Evolutionary conservation across 2,113 vertebrate genomes (phyloP).

Genomic region (Speoplatyrhinus poulsoni): DNA sequence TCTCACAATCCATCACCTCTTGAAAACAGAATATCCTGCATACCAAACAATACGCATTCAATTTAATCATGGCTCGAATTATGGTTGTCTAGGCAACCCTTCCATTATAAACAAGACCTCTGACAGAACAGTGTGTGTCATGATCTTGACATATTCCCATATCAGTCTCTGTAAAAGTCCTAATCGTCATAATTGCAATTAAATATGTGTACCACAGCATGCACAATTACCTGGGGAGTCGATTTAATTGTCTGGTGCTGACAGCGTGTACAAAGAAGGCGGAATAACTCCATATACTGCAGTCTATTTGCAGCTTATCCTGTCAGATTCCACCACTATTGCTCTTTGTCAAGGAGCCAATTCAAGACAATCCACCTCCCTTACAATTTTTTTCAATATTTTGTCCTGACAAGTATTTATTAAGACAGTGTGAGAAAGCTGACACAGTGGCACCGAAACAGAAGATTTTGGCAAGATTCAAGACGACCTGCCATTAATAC

Average conservation of each 20-base stretch:
- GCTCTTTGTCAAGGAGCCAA: slow-evolving; percentile 37
- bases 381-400: neutral
- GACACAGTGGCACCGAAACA: slow-evolving; percentile 31
- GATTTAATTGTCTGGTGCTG: slow-evolving; percentile 34
- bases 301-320: slow-evolving; percentile 28
- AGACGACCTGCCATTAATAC: slow-evolving; percentile 16
- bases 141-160: slow-evolving; percentile 58
- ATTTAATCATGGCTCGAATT: slow-evolving; percentile 32
- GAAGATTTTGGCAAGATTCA: slow-evolving; percentile 35
- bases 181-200: slow-evolving; percentile 61
- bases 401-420: slow-evolving; percentile 28
- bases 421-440: slow-evolving; percentile 36
- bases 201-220: slow-evolving; percentile 41
- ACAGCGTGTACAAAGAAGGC: slow-evolving; percentile 49
- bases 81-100: slow-evolving; percentile 61
- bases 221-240: slow-evolving; percentile 34
- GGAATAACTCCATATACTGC: slow-evolving; percentile 18
- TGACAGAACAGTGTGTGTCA: slow-evolving; percentile 59
- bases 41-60: slow-evolving; percentile 39
- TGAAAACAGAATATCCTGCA: slow-evolving; percentile 34
- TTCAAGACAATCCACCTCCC: slow-evolving; percentile 13
- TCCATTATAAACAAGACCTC: slow-evolving; percentile 59
- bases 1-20: neutral
- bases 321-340: slow-evolving; percentile 43
- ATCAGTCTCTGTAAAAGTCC: slow-evolving; percentile 47